These are phyloP conservation scores for Rhyacophila brunnea DNA, from an alignment of 1,140 invertebrate genomes.

Conservation along the genomic window DNA sequence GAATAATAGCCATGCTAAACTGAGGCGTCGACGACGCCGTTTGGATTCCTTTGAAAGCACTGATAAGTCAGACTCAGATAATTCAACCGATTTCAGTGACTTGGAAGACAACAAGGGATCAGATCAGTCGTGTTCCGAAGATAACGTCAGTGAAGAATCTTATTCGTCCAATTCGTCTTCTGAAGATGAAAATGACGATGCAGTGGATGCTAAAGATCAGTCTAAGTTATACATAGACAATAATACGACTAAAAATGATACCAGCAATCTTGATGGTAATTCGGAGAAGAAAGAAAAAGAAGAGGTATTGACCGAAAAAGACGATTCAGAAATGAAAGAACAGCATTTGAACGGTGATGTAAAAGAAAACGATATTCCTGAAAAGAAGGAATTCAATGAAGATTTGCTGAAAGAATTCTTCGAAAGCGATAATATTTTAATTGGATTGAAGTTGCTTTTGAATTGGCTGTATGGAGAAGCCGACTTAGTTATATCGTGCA, in stretches of 20 bases:
- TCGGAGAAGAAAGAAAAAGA: slow-evolving; percentile 18
- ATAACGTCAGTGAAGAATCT: slow-evolving; percentile 38
- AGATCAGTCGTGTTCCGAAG: slow-evolving; percentile 42
- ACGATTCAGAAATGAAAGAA: not conserved
- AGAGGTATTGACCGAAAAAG: not conserved
- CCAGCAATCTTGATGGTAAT: slow-evolving; percentile 28
- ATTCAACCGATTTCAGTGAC: slow-evolving; percentile 18
- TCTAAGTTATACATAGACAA: not conserved
- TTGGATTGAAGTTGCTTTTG: slow-evolving; percentile 47
- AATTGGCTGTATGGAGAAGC: slow-evolving; percentile 51
- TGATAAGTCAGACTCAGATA: slow-evolving; percentile 19
- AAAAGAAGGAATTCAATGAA: slow-evolving; percentile 22
- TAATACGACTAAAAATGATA: slow-evolving; percentile 8
- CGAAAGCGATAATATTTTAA: slow-evolving; percentile 43
- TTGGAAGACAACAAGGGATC: slow-evolving; percentile 38
- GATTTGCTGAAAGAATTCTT: slow-evolving; percentile 22
- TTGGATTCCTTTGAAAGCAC: slow-evolving; percentile 12
- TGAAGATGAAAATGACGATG: slow-evolving; percentile 45
- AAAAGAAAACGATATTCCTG: not conserved
- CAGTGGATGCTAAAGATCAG: slow-evolving; percentile 2
- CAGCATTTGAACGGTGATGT: not conserved
- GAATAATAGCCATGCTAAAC: slow-evolving; percentile 3
- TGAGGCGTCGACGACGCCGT: slow-evolving; percentile 14
- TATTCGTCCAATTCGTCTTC: slow-evolving; percentile 45
- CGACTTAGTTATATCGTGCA: slow-evolving; percentile 51